These are phyloP conservation scores for Antennarius striatus DNA, from an alignment of 2,113 vertebrate species.

Conservation along the genomic window DNA sequence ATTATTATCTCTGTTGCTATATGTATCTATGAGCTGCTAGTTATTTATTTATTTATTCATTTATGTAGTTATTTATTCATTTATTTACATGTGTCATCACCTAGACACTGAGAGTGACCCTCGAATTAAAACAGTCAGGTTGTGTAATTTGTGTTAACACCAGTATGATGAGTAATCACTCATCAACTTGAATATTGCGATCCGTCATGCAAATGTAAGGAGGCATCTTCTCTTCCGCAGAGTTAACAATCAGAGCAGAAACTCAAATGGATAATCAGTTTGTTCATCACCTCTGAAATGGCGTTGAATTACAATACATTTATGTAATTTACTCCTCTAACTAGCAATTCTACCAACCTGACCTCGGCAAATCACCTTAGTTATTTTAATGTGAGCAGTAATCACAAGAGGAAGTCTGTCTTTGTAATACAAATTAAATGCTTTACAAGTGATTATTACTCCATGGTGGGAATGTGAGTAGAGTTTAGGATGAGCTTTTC, in stretches of 20 bases:
- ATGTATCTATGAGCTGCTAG: conserved; percentile 10
- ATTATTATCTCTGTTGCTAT: conserved; percentile 42
- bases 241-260: conserved; percentile 11
- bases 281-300: conserved; percentile 26
- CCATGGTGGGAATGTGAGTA: background rate
- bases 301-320: background rate
- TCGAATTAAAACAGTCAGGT: no score
- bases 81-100: no score
- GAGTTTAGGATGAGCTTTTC: conserved; percentile 9
- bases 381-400: conserved; percentile 9
- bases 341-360: conserved; percentile 10
- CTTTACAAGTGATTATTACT: conserved; percentile 13
- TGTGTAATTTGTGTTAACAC: no score
- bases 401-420: conserved; percentile 8
- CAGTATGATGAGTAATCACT: conserved; percentile 16
- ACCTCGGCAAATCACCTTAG: conserved; percentile 17
- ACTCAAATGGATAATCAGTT: conserved; percentile 19
- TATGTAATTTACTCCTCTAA: conserved; percentile 14
- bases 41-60: conserved; percentile 4
- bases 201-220: conserved; percentile 1
- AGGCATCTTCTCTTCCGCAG: conserved; percentile 7
- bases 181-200: conserved; percentile 41
- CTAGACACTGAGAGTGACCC: no score
- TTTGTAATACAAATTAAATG: conserved; percentile 17
- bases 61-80: no score